phyloP scores from a whole-genome alignment of 1,140 invertebrate species.

The Drosophila willistoni region DNA sequence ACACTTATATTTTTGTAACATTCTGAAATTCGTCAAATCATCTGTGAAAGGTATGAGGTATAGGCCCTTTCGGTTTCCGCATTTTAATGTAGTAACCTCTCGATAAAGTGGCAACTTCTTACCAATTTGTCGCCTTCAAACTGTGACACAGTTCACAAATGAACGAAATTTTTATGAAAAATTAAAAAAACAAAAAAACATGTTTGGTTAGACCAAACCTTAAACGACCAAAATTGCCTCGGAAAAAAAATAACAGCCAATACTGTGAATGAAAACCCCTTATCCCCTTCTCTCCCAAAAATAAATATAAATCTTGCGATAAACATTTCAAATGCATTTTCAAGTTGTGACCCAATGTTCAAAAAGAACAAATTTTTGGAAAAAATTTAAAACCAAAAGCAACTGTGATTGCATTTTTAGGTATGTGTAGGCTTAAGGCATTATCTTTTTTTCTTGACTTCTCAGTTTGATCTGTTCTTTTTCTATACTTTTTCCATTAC shows the following conservation, averaged over 20 bases:
- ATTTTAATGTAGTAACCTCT: neutral
- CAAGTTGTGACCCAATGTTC: constrained; percentile 32
- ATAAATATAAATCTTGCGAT: neutral
- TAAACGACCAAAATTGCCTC: constrained; percentile 60
- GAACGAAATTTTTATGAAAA: constrained; percentile 66
- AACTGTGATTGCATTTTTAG: constrained; percentile 48
- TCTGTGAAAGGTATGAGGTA: constrained; percentile 57
- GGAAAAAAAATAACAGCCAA: constrained; percentile 49
- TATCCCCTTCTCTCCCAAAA: constrained; percentile 1
- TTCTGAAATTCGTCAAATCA: constrained; percentile 72
- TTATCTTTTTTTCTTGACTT: neutral
- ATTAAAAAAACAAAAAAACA: constrained; percentile 44
- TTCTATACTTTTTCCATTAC: neutral
- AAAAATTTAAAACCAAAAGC: constrained; percentile 61
- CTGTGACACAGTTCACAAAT: constrained; percentile 50
- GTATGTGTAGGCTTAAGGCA: constrained; percentile 31
- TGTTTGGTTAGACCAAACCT: constrained; percentile 47
- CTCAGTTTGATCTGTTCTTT: constrained; percentile 22
- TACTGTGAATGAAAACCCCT: constrained; percentile 43
- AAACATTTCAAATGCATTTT: constrained; percentile 35
- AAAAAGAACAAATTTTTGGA: constrained; percentile 55
- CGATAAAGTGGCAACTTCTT: neutral
- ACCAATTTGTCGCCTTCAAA: constrained; percentile 36
- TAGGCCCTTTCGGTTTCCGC: neutral
- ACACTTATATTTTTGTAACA: constrained; percentile 10